Conservation (phyloP, 2,113 vertebrate genomes). For the Caloenas nicobarica region DNA sequence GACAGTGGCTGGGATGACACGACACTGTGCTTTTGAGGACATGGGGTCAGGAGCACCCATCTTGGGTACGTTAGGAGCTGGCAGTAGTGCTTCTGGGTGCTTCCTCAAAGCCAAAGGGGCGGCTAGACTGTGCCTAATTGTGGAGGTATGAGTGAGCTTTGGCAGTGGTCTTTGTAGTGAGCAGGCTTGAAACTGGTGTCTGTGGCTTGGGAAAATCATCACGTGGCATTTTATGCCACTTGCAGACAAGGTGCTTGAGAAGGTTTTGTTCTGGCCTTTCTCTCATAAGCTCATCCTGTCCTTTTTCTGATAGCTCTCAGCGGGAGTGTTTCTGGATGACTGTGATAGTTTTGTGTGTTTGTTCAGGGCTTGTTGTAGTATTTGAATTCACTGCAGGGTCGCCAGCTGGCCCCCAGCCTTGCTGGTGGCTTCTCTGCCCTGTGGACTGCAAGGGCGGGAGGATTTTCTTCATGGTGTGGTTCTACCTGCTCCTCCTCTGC, state of each 20-base stretch:
- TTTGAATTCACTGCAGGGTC: background rate
- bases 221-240: background rate
- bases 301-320: background rate
- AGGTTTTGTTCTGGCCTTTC: background rate
- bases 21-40: background rate
- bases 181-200: background rate
- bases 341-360: background rate
- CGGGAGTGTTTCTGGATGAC: background rate
- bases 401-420: background rate
- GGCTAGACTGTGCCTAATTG: background rate
- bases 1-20: background rate
- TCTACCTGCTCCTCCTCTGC: background rate
- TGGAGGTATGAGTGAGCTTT: background rate
- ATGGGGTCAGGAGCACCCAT: background rate
- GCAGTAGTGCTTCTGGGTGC: background rate
- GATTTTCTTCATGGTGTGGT: background rate
- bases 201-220: background rate
- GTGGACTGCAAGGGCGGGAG: background rate
- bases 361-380: background rate
- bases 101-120: background rate
- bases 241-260: background rate
- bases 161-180: background rate
- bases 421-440: background rate
- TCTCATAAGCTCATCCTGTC: background rate
- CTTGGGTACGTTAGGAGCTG: background rate